Evolutionary conservation across 2,113 vertebrate species (phyloP).

Genomic region (Cavia aperea): DNA sequence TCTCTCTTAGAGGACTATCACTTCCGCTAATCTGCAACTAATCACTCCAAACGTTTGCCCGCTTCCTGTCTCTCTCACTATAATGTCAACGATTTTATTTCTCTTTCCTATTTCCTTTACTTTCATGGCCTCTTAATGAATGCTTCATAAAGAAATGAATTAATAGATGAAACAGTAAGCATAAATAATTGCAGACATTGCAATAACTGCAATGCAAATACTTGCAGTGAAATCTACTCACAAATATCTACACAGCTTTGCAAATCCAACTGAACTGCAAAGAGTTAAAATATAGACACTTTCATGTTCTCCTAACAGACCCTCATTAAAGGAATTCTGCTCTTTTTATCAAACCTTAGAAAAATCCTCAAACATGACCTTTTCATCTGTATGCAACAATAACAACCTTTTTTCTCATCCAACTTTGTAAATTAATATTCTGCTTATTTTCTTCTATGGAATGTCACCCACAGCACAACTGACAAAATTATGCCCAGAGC

Average conservation of each 20-base stretch:
- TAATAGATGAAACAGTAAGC: background rate
- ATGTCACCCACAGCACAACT: background rate
- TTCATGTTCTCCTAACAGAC: background rate
- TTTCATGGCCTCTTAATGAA: background rate
- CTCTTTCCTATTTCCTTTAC: background rate
- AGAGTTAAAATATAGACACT: background rate
- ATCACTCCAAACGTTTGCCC: background rate
- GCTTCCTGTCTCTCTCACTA: background rate
- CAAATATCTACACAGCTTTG: constrained; percentile 17
- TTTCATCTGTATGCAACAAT: background rate
- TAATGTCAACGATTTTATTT: background rate
- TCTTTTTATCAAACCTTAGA: background rate
- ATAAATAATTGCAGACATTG: background rate
- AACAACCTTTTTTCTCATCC: background rate
- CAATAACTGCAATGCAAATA: too few relatives aligned
- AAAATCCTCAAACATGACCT: constrained; percentile 13
- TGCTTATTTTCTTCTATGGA: constrained; percentile 4
- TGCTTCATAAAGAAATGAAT: background rate
- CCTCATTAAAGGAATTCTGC: constrained; percentile 9
- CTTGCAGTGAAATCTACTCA: background rate
- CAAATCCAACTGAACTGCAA: background rate
- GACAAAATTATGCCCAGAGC: background rate
- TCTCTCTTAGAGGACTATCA: background rate
- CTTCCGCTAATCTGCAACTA: background rate
- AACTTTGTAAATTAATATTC: constrained; percentile 16